Base-by-base conservation (phyloP, 2,113 vertebrate genomes). In the Meles meles region DNA sequence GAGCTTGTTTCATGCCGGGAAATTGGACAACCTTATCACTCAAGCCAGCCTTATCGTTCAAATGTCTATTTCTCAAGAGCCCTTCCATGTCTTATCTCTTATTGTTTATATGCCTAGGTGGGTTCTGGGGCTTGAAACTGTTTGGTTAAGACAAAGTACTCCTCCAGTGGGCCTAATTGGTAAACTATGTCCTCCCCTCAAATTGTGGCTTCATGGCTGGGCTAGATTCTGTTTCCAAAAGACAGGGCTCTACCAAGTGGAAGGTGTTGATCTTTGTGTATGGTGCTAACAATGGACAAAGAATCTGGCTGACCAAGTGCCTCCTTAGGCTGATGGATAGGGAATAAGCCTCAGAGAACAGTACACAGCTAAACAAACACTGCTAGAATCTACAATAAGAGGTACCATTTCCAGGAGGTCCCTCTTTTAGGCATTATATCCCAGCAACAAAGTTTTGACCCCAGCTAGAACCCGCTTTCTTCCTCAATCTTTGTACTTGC, bases 91-190 rank as follows among this genome's bases (percentile, higher is more conserved):
- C 88, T 96, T 94, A 95, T 93, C 67, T 49, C n/a, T 92, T 76
- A 74, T 47, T 87, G 5, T 55, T 87, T 92, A 72, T 13, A 55
- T 77, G 52, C 29, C 63, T 71, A 23, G 39, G 31, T 63, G 65
- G 12, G 23, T 84, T 92, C 90, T 97, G 88, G 87, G 12, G 55
- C 37, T 71, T 29, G 27, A 88, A 81, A 81, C 77, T 52, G 15
- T 52, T 52, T 91, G 69, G 87, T 83, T 97, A 95, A 95, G 92
- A 94, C 76, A 84, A 96, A 91, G 65, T 42, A 52, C 31, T 91
- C 79, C 27, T 91, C 83, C 31, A 69, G 20, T 76, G 55, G 39
- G 11, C 71, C 44, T 86, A 39, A 57, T 12, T 74, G 69, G 21
- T 90, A 94, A 95, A 84, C 80, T 47, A 15, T 94, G 96, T 97